A percentile compares a stretch with the other conserved stretches of the same genome.
phyloP scores from a whole-genome alignment of 1,140 invertebrate species.

The Zaprionus gabonicus region DNA sequence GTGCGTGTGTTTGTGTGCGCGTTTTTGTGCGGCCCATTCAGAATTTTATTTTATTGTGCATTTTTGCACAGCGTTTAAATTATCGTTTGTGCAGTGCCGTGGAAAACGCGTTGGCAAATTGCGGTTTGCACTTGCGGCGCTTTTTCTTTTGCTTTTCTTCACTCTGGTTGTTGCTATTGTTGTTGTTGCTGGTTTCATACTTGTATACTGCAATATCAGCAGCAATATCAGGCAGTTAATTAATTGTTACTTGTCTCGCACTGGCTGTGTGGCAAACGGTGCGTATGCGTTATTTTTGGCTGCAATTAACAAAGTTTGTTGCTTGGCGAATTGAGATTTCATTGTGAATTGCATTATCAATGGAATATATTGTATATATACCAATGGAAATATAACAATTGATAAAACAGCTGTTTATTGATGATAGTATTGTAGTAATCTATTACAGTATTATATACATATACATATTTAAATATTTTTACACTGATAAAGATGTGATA shows the following conservation, averaged over 20 bases:
- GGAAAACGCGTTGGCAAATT: slow-evolving; percentile 54
- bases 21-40: slow-evolving; percentile 51
- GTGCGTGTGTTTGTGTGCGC: slow-evolving; percentile 1
- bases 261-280: slow-evolving; percentile 39
- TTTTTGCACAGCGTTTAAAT: slow-evolving; percentile 56
- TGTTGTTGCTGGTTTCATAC: slow-evolving; percentile 20
- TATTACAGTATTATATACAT: too few species aligned
- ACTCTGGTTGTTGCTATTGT: background rate
- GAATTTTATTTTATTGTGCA: slow-evolving; percentile 70
- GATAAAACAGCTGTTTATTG: too few species aligned
- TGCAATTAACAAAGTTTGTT: background rate
- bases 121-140: slow-evolving; percentile 39
- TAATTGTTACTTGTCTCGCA: slow-evolving; percentile 52
- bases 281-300: slow-evolving; percentile 47
- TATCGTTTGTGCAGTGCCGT: slow-evolving; percentile 23
- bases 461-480: too few species aligned
- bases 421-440: too few species aligned
- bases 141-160: slow-evolving; percentile 6
- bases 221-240: slow-evolving; percentile 39
- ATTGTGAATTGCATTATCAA: slow-evolving; percentile 27
- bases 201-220: slow-evolving; percentile 10
- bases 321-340: slow-evolving; percentile 19
- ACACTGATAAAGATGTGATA: background rate
- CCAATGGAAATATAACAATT: background rate
- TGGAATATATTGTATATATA: background rate